A percentile compares a stretch with the other conserved stretches of the same genome.
These are phyloP conservation scores for Platyrinchus mystaceus DNA, from an alignment of 2,797 vertebrate species.

Conservation along the genomic window DNA sequence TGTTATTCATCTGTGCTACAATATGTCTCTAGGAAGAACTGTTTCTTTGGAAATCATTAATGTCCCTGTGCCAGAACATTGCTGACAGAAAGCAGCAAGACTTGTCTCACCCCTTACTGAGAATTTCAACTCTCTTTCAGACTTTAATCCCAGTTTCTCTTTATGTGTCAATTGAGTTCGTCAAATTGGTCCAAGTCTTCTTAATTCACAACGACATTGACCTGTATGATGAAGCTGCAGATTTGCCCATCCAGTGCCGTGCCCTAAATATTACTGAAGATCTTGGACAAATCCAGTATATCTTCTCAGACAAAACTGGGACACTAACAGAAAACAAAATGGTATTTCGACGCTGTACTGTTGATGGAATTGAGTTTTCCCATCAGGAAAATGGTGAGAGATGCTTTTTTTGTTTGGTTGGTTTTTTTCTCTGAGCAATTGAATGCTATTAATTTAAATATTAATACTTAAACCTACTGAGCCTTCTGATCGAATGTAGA, in stretches of 20 bases:
- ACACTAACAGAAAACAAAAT: constrained; percentile 98
- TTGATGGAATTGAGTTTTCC: constrained; percentile 88
- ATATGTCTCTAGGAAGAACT: not conserved
- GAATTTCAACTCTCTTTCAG: constrained; percentile 70
- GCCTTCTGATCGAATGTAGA: not conserved
- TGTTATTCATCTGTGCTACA: not conserved
- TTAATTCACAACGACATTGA: constrained; percentile 91
- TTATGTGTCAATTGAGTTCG: constrained; percentile 92
- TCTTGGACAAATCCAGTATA: constrained; percentile 91
- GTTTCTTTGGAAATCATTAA: not conserved
- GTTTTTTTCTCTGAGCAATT: not conserved
- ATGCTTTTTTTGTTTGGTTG: not conserved
- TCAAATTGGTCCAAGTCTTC: constrained; percentile 91
- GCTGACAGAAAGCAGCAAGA: not conserved
- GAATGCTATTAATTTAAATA: not conserved
- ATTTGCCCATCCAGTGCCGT: constrained; percentile 85
- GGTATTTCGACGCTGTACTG: constrained; percentile 91
- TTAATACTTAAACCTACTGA: not conserved
- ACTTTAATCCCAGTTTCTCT: constrained; percentile 93
- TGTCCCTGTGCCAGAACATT: not conserved
- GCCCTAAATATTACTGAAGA: constrained; percentile 95
- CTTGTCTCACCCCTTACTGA: not conserved
- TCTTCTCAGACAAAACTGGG: constrained; percentile 97
- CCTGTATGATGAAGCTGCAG: constrained; percentile 86
- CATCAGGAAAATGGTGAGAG: constrained; percentile 91